Evolutionary conservation across 2,888 invertebrate genomes (phyloP), one percentile per base, ranked within the genome.

Genomic region (Bombylius discolor): DNA sequence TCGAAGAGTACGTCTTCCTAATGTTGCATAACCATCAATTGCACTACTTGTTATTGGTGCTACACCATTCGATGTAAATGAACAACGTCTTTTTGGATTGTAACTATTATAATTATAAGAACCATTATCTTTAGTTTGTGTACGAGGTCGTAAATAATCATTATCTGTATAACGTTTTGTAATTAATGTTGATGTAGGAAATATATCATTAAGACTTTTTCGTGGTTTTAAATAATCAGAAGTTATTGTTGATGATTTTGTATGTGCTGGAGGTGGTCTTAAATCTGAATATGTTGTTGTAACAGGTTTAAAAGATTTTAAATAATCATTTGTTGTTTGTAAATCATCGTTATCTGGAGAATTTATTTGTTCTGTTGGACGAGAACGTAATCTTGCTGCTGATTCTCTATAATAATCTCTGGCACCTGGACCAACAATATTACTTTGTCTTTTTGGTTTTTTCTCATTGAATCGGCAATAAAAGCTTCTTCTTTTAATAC

Each of bases 391-490:
- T 52, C 58, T 58, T 4, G 58, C 56, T 4, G 59, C 53, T 34
- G 63, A 57, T 52, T 74, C 73, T 4, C 74, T 67, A 56, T 74
- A 74, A 53, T 81, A 82, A 59, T 82, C 81, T 5, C 77, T 70
- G 7, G 81, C 80, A 8, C 67, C 66, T 8, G 83, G 81, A 23
- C 81, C 81, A 11, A 83, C 82, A 61, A 85, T 74, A 63, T 79
- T 84, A 64, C 83, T 83, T 66, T 84, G 84, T 60, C 86, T 78
- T 58, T 82, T 78, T 61, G 81, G 81, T 65, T 87, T 87, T 68
- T 87, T 84, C 67, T 91, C 89, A 69, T 93, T 92, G 69, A 93
- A 93, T 62, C 92, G 79, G 13, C 87, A 83, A 68, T 91, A 93
- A 74, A 90, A 93, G 70, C 92, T 92, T 70, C 91, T 90, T 42